Conservation (phyloP, 2,797 vertebrate genomes). For the Acrossocheilus fasciatus region DNA sequence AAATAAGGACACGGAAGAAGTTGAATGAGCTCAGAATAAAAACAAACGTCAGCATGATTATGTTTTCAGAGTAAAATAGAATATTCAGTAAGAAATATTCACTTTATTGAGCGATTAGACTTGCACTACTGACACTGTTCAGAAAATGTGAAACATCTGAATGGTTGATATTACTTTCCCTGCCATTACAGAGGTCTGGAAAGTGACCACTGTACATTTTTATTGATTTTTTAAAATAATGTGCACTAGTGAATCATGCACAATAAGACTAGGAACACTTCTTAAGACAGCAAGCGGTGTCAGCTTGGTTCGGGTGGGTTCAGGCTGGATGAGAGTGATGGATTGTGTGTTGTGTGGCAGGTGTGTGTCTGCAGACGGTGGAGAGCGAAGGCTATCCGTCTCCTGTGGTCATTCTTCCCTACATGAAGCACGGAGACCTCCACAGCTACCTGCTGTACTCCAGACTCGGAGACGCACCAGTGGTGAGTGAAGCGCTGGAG, state of each 20-base stretch:
- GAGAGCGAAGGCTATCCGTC: conserved; percentile 92
- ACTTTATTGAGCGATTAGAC: background rate
- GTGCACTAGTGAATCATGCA: background rate
- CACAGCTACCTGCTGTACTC: conserved; percentile 94
- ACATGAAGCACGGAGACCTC: conserved; percentile 94
- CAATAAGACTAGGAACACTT: background rate
- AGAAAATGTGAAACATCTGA: background rate
- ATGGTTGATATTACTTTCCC: background rate
- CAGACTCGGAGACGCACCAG: conserved; percentile 86
- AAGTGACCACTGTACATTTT: background rate
- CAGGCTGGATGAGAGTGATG: background rate
- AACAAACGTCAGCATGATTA: background rate
- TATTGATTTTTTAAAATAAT: background rate
- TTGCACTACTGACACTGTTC: background rate
- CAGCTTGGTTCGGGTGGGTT: background rate
- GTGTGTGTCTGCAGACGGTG: conserved; percentile 92
- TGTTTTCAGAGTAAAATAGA: background rate
- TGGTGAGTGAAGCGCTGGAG: conserved; percentile 75
- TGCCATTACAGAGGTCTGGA: background rate
- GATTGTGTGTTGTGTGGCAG: conserved; percentile 70
- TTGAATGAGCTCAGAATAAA: background rate
- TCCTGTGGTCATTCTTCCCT: conserved; percentile 92
- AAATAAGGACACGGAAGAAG: background rate
- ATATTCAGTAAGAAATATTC: conserved; percentile 10
- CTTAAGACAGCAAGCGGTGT: background rate